A percentile compares a stretch with the other conserved stretches of the same genome.
phyloP scores from a whole-genome alignment of 2,113 vertebrate species.

The Ptychochromis oligacanthus region DNA sequence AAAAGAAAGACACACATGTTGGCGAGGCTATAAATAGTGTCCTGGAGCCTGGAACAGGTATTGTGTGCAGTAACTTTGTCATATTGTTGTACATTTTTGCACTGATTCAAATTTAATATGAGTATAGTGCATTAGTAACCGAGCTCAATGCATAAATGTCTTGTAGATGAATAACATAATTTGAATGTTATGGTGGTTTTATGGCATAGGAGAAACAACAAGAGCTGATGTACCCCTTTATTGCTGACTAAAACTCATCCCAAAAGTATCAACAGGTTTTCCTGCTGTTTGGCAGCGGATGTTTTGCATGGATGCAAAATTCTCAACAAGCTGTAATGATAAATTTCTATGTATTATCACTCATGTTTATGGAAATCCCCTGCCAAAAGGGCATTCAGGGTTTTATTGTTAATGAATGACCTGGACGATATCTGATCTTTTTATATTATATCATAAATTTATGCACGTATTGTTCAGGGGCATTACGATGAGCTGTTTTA shows the following conservation, averaged over 20 bases:
- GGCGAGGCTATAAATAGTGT: constrained; percentile 89
- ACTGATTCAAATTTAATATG: constrained; percentile 57
- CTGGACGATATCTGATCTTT: background rate
- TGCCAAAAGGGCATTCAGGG: background rate
- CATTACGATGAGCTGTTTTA: background rate
- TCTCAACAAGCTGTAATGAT: background rate
- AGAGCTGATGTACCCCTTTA: background rate
- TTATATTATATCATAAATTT: background rate
- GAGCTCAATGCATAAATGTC: background rate
- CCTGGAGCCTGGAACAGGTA: constrained; percentile 76
- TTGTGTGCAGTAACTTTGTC: constrained; percentile 84
- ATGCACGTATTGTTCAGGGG: background rate
- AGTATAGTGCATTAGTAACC: background rate
- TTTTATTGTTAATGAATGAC: background rate
- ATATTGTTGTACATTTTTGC: constrained; percentile 75
- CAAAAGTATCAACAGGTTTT: constrained; percentile 16
- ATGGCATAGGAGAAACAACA: background rate
- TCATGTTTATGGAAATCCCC: background rate
- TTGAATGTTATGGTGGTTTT: constrained; percentile 42
- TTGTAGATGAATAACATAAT: background rate
- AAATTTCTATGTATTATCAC: constrained; percentile 11
- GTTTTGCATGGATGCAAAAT: constrained; percentile 35
- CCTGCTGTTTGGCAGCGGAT: background rate
- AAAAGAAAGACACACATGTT: constrained; percentile 79
- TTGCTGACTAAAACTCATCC: background rate